A percentile compares a stretch with the other conserved stretches of the same genome.
These are phyloP conservation scores for Neofelis nebulosa DNA, from an alignment of 2,113 vertebrate genomes.

Conservation along the genomic window DNA sequence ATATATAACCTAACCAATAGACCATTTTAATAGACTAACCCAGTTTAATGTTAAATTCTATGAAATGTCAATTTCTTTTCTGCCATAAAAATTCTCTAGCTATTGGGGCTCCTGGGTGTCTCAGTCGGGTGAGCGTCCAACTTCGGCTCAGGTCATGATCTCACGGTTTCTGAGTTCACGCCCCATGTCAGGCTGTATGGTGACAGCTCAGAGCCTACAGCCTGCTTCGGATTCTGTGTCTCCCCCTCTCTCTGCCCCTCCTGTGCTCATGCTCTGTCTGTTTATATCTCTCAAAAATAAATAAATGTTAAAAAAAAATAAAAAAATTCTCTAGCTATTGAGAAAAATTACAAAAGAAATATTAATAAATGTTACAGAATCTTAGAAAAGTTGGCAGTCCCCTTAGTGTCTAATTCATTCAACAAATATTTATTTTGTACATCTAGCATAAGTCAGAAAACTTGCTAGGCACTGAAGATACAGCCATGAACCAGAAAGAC, in stretches of 20 bases:
- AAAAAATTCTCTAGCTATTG: not conserved
- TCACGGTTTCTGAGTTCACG: not conserved
- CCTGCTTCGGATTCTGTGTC: not conserved
- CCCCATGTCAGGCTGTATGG: not conserved
- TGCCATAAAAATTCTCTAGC: not conserved
- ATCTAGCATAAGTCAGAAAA: not conserved
- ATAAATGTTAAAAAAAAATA: not conserved
- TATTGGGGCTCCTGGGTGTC: not conserved
- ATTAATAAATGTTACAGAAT: constrained; percentile 29
- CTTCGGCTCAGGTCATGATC: not conserved
- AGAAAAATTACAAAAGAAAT: constrained; percentile 16
- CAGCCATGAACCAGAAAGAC: not conserved
- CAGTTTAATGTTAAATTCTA: constrained; percentile 1
- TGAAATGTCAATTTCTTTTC: constrained; percentile 1
- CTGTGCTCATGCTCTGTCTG: not conserved
- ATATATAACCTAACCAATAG: not conserved
- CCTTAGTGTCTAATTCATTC: not conserved
- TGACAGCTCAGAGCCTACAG: not conserved
- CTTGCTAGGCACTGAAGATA: not conserved
- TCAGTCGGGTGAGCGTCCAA: not conserved
- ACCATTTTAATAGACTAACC: constrained; percentile 5
- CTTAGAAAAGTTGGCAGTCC: not conserved
- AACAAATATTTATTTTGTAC: not conserved
- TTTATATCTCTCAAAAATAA: not conserved
- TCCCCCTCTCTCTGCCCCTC: not conserved